phyloP scores from a whole-genome alignment of 2,113 vertebrate genomes.

The Elanus axillaris region DNA sequence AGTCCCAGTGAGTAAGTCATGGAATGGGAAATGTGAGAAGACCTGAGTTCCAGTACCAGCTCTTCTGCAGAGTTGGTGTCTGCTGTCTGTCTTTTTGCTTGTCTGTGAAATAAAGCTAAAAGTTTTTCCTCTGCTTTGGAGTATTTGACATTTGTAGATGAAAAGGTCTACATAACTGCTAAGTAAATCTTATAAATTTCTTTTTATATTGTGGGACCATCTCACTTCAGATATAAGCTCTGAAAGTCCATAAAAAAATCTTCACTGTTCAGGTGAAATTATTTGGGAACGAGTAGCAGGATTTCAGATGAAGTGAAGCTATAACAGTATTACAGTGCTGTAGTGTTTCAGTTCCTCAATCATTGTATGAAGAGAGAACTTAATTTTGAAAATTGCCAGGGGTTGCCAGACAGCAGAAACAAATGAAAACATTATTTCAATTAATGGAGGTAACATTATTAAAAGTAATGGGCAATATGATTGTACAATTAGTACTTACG shows the following conservation, averaged over 20 bases:
- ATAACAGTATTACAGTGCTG: not conserved
- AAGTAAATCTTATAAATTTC: not conserved
- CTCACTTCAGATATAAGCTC: not conserved
- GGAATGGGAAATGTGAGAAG: not conserved
- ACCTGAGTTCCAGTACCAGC: not conserved
- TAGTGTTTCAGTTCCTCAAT: not conserved
- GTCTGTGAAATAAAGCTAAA: not conserved
- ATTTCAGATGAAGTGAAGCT: not conserved
- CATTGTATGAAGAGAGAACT: not conserved
- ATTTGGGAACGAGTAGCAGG: not conserved
- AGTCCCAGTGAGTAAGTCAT: not conserved
- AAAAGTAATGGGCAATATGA: conserved; percentile 41
- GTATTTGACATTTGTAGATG: not conserved
- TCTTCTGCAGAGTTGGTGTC: not conserved
- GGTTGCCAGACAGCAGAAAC: conserved; percentile 23
- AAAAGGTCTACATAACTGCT: not conserved
- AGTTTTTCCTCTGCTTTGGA: not conserved
- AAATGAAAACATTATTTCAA: conserved; percentile 31
- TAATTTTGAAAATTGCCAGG: conserved; percentile 54
- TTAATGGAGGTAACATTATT: conserved; percentile 37
- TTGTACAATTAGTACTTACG: not conserved
- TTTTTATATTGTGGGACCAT: not conserved
- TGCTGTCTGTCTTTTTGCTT: not conserved
- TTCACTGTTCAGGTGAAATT: not conserved
- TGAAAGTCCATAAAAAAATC: not conserved